Evolutionary conservation across 30 jellyfish, hydroid and myxozoan genomes (phyloP).

Genomic region (Catostylus mosaicus): DNA sequence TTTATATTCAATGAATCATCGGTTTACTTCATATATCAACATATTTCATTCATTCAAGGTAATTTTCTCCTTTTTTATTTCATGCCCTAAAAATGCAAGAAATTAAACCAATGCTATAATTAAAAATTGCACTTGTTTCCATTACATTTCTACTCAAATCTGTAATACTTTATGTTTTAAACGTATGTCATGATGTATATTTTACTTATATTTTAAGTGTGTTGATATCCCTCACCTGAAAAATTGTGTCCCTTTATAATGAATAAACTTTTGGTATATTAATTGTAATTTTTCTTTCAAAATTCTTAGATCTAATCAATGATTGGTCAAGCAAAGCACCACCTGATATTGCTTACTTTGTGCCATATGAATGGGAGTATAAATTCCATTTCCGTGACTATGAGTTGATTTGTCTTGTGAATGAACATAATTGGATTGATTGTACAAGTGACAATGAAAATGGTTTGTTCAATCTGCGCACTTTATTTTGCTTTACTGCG

Average conservation of each 20-base stretch:
- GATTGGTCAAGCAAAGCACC: slow-evolving; percentile 96
- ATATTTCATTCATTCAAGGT: slow-evolving; percentile 77
- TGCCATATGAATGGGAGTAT: slow-evolving; percentile 97
- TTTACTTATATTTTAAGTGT: no score
- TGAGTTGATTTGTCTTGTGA: slow-evolving; percentile 84
- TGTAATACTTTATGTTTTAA: no score
- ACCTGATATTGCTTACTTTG: slow-evolving; percentile 90
- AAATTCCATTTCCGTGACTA: slow-evolving; percentile 85
- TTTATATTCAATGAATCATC: slow-evolving; percentile 76
- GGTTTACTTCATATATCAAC: slow-evolving; percentile 74
- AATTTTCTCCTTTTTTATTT: neutral
- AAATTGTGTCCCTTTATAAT: no score
- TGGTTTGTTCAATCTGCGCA: slow-evolving; percentile 31
- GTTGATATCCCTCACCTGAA: no score
- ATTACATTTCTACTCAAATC: no score
- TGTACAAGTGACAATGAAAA: slow-evolving; percentile 94
- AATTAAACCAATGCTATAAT: no score
- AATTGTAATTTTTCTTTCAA: no score
- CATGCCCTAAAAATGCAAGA: no score
- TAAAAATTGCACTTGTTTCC: no score
- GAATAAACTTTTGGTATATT: no score
- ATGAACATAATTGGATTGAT: slow-evolving; percentile 95
- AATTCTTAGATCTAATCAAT: slow-evolving; percentile 68
- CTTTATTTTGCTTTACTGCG: neutral
- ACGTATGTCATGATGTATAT: no score